Evolutionary conservation across 2,113 vertebrate species (phyloP), one percentile per base, ranked within the genome.

Genomic region (Cynoglossus semilaevis): DNA sequence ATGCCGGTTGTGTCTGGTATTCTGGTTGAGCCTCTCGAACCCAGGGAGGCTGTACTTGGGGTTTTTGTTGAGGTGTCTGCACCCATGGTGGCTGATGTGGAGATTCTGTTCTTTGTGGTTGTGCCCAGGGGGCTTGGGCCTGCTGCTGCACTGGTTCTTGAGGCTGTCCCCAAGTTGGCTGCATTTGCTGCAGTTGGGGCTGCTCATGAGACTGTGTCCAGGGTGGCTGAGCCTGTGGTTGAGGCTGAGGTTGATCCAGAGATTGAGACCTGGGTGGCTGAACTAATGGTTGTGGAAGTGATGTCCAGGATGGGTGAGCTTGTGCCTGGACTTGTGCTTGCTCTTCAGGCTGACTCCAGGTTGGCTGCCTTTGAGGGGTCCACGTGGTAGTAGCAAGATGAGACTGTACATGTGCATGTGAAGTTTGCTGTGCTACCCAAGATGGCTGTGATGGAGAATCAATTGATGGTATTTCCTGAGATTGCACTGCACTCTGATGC

Each of bases 101-200:
- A 45, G 81, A 52, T 8, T 82, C 65, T 49, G 58, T 48, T 60
- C 87, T 77, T 45, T 74, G 63, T 63, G 76, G 70, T 55, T 85
- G 87, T 15, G 61, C 41, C 86, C 87, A 90, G 38, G 77, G 43
- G 51, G 62, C 61, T 54, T 85, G 84, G 17, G 67, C 38, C 29
- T 87, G 85, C 13, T 77, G 66, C 34, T 84, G 85, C 50, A 79
- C 48, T 63, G 66, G 61, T 63, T 84, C 83, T 66, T 85, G 84
- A 19, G 78, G 57, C 72, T 85, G 85, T 71, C 65, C 48, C 82
- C 82, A 86, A 15, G 71, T 45, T 42, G 76, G 76, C 1, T 85
- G 84, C 12, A 73, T 56, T 66, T 74, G 68, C 49, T 77, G 85
- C 10, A 53, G 38, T 35, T 80, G 80, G 16, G 74, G 57, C 70